Evolutionary conservation across 2,113 vertebrate species (phyloP).

Genomic region (Crotalus tigris): DNA sequence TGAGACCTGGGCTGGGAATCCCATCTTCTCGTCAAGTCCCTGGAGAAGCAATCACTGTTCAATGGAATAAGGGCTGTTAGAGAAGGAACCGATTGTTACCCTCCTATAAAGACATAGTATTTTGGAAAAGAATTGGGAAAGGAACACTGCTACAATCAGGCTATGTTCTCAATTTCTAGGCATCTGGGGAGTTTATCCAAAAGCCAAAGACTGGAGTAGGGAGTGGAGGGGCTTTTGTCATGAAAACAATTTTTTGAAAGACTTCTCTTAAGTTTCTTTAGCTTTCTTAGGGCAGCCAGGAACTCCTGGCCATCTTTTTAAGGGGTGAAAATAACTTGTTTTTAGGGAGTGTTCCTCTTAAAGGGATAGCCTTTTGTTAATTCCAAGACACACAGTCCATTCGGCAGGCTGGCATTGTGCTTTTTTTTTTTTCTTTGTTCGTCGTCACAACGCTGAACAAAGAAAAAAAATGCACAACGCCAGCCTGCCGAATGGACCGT

Average conservation of each 20-base stretch:
- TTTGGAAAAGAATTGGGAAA: neutral
- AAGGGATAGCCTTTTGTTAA: neutral
- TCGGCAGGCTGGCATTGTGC: neutral
- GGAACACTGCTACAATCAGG: neutral
- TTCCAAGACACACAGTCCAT: neutral
- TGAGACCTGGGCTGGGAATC: neutral
- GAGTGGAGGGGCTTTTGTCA: neutral
- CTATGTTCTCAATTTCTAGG: neutral
- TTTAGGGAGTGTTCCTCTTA: neutral
- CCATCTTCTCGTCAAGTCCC: neutral
- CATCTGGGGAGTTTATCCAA: neutral
- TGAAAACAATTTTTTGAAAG: neutral
- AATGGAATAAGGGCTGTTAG: neutral
- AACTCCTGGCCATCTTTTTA: neutral
- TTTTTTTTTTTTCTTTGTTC: neutral
- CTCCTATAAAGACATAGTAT: neutral
- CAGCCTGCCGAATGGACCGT: too few species aligned
- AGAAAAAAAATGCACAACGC: too few species aligned
- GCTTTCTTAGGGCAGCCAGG: neutral
- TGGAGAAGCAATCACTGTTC: neutral
- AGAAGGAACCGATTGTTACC: neutral
- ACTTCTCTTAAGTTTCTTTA: neutral
- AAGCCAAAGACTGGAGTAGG: neutral
- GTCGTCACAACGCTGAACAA: too few species aligned
- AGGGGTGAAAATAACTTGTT: neutral